Conservation (phyloP, 2,888 invertebrate species). For the Zaprionus obscuricornis region DNA sequence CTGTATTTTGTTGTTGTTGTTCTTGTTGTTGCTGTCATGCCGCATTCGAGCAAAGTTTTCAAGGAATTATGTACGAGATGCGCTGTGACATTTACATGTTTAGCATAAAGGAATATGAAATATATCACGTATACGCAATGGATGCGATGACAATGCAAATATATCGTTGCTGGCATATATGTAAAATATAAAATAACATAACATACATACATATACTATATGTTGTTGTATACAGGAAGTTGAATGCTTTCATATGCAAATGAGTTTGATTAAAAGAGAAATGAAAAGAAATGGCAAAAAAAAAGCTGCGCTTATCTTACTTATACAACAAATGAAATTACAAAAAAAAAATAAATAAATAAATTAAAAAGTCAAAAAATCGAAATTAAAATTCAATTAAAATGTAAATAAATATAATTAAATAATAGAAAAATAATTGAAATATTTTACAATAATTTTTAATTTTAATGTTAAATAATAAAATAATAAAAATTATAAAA, state of each 20-base stretch:
- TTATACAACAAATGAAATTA: no score
- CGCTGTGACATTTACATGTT: conserved; percentile 50
- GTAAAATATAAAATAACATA: background rate
- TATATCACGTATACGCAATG: conserved; percentile 58
- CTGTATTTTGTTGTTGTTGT: background rate
- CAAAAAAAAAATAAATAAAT: no score
- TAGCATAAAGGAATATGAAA: conserved; percentile 34
- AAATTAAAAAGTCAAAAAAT: no score
- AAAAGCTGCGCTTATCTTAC: no score
- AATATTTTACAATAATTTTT: background rate
- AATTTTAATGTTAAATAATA: background rate
- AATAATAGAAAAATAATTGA: conserved; percentile 11
- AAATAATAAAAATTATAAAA: background rate
- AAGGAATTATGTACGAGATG: conserved; percentile 16
- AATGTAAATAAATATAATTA: no score
- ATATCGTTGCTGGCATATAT: background rate
- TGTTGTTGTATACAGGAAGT: background rate
- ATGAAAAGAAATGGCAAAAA: no score
- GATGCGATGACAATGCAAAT: conserved; percentile 41
- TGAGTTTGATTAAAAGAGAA: no score
- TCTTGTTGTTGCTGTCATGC: conserved; percentile 32
- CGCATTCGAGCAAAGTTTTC: conserved; percentile 28
- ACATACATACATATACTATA: background rate
- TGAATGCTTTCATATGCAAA: background rate
- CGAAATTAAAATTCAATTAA: no score